phyloP scores from a whole-genome alignment of 2,797 vertebrate species.

The Neosilurus mollespiculum region DNA sequence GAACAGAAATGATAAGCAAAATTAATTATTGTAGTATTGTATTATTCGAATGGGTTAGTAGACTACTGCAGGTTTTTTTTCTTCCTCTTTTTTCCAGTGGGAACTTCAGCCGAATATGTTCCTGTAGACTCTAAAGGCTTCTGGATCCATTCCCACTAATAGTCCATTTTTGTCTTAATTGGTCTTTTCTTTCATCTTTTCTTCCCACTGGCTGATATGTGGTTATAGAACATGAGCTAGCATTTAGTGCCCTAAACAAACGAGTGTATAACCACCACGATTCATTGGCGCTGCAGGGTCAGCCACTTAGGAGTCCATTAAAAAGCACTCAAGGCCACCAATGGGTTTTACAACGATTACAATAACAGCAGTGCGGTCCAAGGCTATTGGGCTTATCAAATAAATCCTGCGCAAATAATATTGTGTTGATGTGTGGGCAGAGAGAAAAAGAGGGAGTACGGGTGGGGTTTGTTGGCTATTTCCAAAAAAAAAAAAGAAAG shows the following conservation, averaged over 20 bases:
- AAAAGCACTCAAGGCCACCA: constrained; percentile 53
- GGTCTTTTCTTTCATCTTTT: constrained; percentile 32
- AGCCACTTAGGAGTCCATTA: constrained; percentile 54
- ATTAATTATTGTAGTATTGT: no score
- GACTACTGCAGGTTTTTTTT: background rate
- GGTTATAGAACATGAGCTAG: constrained; percentile 24
- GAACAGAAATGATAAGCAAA: background rate
- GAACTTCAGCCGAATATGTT: background rate
- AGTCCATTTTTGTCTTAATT: background rate
- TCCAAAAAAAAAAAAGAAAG: background rate
- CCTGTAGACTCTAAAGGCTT: constrained; percentile 1
- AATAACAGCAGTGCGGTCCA: constrained; percentile 46
- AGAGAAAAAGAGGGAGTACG: constrained; percentile 17
- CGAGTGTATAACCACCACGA: constrained; percentile 44
- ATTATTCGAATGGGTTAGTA: no score
- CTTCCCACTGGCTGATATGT: constrained; percentile 18
- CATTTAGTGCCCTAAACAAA: constrained; percentile 42
- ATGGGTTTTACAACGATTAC: constrained; percentile 55
- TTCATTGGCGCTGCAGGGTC: constrained; percentile 51
- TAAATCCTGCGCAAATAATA: constrained; percentile 52
- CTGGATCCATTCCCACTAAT: background rate
- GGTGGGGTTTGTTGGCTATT: background rate
- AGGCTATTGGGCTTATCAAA: constrained; percentile 36
- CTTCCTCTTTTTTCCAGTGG: background rate
- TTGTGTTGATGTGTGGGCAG: constrained; percentile 40